phyloP scores from a whole-genome alignment of 92 coral and sea anemone species.

The Hydrozoanthus gracilis region DNA sequence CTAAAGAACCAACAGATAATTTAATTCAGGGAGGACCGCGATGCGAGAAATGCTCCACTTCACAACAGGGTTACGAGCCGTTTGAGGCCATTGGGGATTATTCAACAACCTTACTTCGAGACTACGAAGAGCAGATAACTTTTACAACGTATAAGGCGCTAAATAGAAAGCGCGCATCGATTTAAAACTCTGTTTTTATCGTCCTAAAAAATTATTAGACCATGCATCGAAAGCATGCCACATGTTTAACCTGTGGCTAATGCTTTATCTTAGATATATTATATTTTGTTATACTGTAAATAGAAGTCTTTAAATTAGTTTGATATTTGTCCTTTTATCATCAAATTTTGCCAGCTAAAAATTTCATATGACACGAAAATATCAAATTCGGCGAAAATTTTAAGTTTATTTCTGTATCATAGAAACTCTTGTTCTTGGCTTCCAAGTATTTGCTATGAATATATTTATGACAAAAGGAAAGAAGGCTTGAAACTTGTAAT shows the following conservation, averaged over 20 bases:
- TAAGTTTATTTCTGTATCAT: slow-evolving; percentile 23
- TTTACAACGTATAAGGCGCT: slow-evolving; percentile 87
- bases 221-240: background rate
- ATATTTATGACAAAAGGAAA: slow-evolving; percentile 36
- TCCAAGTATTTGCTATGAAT: slow-evolving; percentile 30
- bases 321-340: slow-evolving; percentile 26
- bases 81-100: slow-evolving; percentile 77
- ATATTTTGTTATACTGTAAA: slow-evolving; percentile 72
- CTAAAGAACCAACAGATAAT: slow-evolving; percentile 87
- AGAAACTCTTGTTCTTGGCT: slow-evolving; percentile 24
- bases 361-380: background rate
- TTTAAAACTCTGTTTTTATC: slow-evolving; percentile 49
- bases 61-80: slow-evolving; percentile 51
- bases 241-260: slow-evolving; percentile 4
- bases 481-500: slow-evolving; percentile 24
- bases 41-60: slow-evolving; percentile 84
- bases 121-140: slow-evolving; percentile 93
- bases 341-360: slow-evolving; percentile 10
- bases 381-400: slow-evolving; percentile 10
- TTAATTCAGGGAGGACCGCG: slow-evolving; percentile 79
- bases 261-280: slow-evolving; percentile 52
- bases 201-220: background rate
- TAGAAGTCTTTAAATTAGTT: slow-evolving; percentile 46
- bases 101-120: slow-evolving; percentile 82
- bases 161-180: slow-evolving; percentile 87